phyloP scores from a whole-genome alignment of 1,140 invertebrate genomes.

The Ceratosolen solmsi region DNA sequence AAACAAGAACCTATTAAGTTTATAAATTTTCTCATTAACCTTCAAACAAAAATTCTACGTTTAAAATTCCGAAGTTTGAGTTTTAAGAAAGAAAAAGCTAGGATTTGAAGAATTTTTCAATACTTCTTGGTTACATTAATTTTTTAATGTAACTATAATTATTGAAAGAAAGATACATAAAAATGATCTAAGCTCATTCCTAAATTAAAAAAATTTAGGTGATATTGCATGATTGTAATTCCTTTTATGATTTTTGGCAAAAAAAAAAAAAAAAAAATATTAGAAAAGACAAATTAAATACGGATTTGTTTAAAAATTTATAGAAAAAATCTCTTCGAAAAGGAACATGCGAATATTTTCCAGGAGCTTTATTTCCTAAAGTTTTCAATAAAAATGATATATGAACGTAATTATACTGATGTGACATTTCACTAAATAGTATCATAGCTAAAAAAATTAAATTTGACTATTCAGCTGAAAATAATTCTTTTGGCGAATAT shows the following conservation, averaged over 20 bases:
- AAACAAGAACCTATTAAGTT: no score
- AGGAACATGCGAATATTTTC: not conserved
- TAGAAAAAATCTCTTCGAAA: not conserved
- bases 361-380: not conserved
- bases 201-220: not conserved
- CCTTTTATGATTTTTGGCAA: not conserved
- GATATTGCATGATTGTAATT: not conserved
- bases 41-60: no score
- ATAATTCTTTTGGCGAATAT: not conserved
- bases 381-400: not conserved
- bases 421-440: not conserved
- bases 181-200: not conserved
- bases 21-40: no score
- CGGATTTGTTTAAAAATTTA: not conserved
- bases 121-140: not conserved
- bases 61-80: no score
- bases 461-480: not conserved
- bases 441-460: not conserved
- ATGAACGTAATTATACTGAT: not conserved
- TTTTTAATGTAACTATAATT: not conserved
- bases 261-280: no score
- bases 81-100: no score
- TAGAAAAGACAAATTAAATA: not conserved
- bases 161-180: not conserved
- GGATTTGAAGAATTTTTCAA: not conserved